Evolutionary conservation across 2,797 vertebrate species (phyloP), one percentile per base, ranked within the genome.

Genomic region (Margarornis squamiger): DNA sequence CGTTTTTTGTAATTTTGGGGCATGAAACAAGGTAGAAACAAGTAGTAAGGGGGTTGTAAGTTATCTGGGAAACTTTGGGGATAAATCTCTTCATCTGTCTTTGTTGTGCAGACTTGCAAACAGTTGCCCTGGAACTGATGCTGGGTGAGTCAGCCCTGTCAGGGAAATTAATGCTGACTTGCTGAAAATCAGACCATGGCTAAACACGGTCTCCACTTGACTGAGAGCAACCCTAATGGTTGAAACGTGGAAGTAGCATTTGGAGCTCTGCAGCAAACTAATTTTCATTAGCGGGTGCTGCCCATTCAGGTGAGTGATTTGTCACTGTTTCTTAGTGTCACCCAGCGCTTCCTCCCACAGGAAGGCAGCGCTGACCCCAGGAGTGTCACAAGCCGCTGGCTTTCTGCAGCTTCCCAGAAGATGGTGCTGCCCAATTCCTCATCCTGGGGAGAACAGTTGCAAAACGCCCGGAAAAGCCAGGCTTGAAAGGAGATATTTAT

Each of bases 331-430:
- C 22, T 32, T 52, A 13, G 17, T 67, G 65, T 63, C 19, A 30
- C 51, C 38, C 38, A 12, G 0, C 0, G 0, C 21, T 8, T 41
- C 49, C 24, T 77, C 41, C 48, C 1, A 0, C 4, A 9, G 23
- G n/a, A 54, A 90, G 49, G 32, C 10, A 2, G 32, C 23, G 27
- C 23, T 20, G 48, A n/a, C 39, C 65, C 29, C 61, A 2, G 9
- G 14, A 55, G 10, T 32, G 68, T 36, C 49, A 58, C 63, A 41
- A 78, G 27, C 11, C 0, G 0, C 30, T 83, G 79, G 90, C 45
- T 89, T 96, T 95, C 94, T 85, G 81, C 72, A 67, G 72, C 57
- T 86, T 93, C 94, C 96, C 96, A 90, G 95, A 90, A 96, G 96
- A 94, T 96, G 96, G 95, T 92, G 95, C 95, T 96, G 88, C 95